phyloP scores from a whole-genome alignment of 2,888 invertebrate genomes.

The Hypomecis punctinalis region DNA sequence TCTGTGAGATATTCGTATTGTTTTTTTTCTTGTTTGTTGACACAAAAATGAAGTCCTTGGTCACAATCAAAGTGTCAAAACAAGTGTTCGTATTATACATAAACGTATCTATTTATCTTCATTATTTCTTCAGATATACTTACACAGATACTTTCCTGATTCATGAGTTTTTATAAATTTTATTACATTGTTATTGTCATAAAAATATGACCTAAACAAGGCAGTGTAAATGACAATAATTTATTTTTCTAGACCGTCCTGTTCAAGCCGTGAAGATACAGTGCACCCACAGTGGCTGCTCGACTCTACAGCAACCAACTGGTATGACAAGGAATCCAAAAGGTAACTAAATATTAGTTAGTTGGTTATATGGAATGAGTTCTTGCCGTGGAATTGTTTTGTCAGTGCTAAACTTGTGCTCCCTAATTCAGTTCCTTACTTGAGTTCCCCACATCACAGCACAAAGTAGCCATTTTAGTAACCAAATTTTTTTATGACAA shows the following conservation, averaged over 20 bases:
- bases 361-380: neutral
- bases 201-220: too few relatives aligned
- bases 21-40: slow-evolving; percentile 45
- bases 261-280: slow-evolving; percentile 86
- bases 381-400: neutral
- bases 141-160: too few relatives aligned
- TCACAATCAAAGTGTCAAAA: slow-evolving; percentile 43
- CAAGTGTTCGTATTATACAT: slow-evolving; percentile 35
- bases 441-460: too few relatives aligned
- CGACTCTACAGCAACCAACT: slow-evolving; percentile 86
- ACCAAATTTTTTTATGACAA: too few relatives aligned
- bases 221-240: too few relatives aligned
- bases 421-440: too few relatives aligned
- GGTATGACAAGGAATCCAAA: slow-evolving; percentile 82
- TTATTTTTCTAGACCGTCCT: slow-evolving; percentile 67
- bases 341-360: slow-evolving; percentile 48
- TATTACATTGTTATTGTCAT: too few relatives aligned
- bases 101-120: neutral
- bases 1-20: too few relatives aligned
- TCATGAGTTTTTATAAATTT: too few relatives aligned
- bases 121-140: too few relatives aligned
- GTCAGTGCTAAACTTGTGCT: too few relatives aligned
- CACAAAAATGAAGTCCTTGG: slow-evolving; percentile 26
- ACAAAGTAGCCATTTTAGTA: too few relatives aligned
- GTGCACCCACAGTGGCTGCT: slow-evolving; percentile 87